Conservation (phyloP, 1,140 invertebrate species). For the Rhynchophorus ferrugineus region DNA sequence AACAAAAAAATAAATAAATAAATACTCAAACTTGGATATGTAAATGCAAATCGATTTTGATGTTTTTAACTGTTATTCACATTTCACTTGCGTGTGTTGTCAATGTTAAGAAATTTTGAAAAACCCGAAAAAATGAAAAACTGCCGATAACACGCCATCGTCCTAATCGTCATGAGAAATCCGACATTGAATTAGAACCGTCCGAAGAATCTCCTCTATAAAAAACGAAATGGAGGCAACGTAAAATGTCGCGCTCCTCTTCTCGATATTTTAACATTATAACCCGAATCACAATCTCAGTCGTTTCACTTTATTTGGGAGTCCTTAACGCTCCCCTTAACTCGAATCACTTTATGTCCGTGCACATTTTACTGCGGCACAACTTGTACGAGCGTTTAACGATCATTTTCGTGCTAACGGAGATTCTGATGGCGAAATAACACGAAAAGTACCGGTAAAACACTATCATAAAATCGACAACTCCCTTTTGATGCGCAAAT, state of each 20-base stretch:
- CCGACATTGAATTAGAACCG: neutral
- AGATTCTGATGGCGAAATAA: constrained; percentile 16
- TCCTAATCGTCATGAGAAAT: neutral
- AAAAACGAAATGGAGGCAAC: constrained; percentile 1
- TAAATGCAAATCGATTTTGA: neutral
- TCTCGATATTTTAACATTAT: neutral
- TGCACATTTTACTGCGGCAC: neutral
- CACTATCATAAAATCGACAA: neutral
- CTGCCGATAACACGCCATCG: neutral
- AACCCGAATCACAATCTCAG: constrained; percentile 9
- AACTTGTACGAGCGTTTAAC: constrained; percentile 6
- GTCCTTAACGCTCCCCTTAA: neutral
- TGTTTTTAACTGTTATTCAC: neutral
- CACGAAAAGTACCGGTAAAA: constrained; percentile 4
- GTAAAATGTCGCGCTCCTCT: constrained; percentile 2
- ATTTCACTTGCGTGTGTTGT: neutral
- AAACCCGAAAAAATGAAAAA: constrained; percentile 11
- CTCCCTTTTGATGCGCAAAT: neutral
- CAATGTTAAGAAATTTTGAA: constrained; percentile 6
- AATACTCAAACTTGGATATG: neutral
- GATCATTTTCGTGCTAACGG: constrained; percentile 4
- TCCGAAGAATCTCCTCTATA: constrained; percentile 10
- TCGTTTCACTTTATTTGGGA: neutral
- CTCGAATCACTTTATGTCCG: constrained; percentile 16
- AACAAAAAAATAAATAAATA: neutral